Evolutionary conservation across 2,888 invertebrate genomes (phyloP).

Genomic region (Ophioninae sp.): DNA sequence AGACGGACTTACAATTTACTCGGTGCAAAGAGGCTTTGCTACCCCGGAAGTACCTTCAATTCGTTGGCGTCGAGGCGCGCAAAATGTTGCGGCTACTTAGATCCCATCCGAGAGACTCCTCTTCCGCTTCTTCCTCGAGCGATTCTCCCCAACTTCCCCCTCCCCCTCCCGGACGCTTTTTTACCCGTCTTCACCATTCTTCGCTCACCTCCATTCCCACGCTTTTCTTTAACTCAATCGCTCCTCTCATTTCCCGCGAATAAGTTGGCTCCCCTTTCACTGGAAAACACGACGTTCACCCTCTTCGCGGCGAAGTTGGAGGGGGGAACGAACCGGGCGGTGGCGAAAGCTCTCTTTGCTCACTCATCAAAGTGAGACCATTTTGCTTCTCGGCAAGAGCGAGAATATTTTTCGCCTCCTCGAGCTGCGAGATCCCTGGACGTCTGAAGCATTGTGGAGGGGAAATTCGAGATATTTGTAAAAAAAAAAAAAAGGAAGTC

Average conservation of each 20-base stretch:
- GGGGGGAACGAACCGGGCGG: too few species aligned
- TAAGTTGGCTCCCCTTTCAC: slow-evolving; percentile 41
- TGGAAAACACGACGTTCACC: slow-evolving; percentile 22
- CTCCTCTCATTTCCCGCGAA: slow-evolving; percentile 66
- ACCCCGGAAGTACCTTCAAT: slow-evolving; percentile 34
- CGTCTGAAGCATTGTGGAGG: background rate
- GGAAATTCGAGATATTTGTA: background rate
- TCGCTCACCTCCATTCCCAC: background rate
- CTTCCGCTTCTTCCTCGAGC: slow-evolving; percentile 23
- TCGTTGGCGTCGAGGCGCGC: slow-evolving; percentile 60
- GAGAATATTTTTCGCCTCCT: slow-evolving; percentile 15
- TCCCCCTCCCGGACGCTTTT: background rate
- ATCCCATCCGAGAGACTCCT: slow-evolving; percentile 40
- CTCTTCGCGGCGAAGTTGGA: too few species aligned
- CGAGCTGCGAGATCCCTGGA: background rate
- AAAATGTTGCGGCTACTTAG: slow-evolving; percentile 67
- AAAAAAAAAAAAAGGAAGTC: background rate
- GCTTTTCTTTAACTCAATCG: slow-evolving; percentile 67
- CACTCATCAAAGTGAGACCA: slow-evolving; percentile 33
- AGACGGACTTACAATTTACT: slow-evolving; percentile 74
- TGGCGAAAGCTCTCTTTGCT: slow-evolving; percentile 35
- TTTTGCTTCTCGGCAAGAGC: slow-evolving; percentile 25
- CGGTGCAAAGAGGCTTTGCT: slow-evolving; percentile 73
- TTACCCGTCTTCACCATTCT: slow-evolving; percentile 12
- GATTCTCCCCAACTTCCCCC: too few species aligned